These are phyloP conservation scores for Bactericera cockerelli DNA, from an alignment of 1,140 invertebrate species.

Conservation along the genomic window DNA sequence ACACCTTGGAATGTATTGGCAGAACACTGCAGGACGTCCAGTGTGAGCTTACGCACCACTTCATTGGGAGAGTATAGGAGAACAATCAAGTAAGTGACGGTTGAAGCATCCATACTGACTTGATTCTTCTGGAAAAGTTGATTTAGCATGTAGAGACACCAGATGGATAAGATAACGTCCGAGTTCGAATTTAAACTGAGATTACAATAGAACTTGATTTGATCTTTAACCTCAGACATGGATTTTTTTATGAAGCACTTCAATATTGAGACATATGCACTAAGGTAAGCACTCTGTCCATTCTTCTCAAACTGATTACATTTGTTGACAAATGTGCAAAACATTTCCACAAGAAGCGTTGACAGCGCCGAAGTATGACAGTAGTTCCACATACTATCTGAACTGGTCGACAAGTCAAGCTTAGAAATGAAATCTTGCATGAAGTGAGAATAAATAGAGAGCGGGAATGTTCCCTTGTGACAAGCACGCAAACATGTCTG, in stretches of 20 bases:
- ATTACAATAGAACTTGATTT: conserved; percentile 1
- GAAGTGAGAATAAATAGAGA: background rate
- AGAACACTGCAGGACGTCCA: background rate
- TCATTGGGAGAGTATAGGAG: background rate
- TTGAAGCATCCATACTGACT: background rate
- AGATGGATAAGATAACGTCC: background rate
- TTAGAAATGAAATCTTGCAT: background rate
- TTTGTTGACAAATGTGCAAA: conserved; percentile 3
- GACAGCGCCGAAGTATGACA: background rate
- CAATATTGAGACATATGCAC: background rate
- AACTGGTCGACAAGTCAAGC: background rate
- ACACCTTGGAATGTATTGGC: background rate
- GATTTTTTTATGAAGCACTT: background rate
- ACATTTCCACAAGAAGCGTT: conserved; percentile 3
- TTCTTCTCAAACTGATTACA: conserved; percentile 6
- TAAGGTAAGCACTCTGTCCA: background rate
- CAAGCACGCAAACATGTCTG: background rate
- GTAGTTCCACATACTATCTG: background rate
- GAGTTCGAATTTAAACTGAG: background rate
- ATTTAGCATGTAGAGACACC: background rate
- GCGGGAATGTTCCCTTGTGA: background rate
- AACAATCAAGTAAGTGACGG: background rate
- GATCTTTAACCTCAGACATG: background rate
- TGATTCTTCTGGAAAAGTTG: background rate
- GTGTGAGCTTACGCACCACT: background rate